A percentile compares a stretch with the other conserved stretches of the same genome.
Conservation (phyloP, 2,888 invertebrate species). For the Ochropleura leucogaster region DNA sequence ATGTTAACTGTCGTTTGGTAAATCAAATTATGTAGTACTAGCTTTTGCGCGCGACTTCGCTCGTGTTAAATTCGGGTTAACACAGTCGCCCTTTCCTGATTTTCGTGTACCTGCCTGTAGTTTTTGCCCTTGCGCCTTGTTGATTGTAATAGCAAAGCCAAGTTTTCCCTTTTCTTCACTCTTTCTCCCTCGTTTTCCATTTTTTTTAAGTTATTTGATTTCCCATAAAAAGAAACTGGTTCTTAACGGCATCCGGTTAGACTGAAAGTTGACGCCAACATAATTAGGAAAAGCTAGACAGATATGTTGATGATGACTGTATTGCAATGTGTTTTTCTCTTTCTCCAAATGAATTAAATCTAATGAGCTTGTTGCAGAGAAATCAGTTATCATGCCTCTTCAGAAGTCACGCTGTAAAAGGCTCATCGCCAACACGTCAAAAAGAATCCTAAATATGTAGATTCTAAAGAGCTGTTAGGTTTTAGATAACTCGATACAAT, state of each 20-base stretch:
- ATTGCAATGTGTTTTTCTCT: background rate
- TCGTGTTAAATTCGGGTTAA: too few species aligned
- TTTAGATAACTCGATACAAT: too few species aligned
- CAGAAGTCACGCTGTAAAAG: background rate
- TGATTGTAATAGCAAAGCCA: too few species aligned
- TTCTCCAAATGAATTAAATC: background rate
- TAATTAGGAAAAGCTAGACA: background rate
- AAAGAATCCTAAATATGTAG: background rate
- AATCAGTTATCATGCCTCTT: background rate
- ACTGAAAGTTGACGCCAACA: background rate
- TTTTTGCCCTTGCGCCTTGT: too few species aligned
- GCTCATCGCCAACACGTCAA: background rate
- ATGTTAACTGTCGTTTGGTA: background rate
- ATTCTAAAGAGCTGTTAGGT: background rate
- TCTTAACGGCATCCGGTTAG: background rate
- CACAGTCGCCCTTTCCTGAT: too few species aligned
- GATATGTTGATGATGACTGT: background rate
- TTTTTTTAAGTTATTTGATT: too few species aligned
- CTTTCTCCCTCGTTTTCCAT: too few species aligned
- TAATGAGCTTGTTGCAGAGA: background rate
- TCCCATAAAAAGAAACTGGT: background rate
- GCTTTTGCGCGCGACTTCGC: too few species aligned
- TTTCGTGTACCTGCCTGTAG: too few species aligned
- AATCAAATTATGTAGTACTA: background rate
- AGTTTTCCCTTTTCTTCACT: too few species aligned